Conservation (phyloP, 1,140 invertebrate genomes). For the Trichogramma pretiosum region DNA sequence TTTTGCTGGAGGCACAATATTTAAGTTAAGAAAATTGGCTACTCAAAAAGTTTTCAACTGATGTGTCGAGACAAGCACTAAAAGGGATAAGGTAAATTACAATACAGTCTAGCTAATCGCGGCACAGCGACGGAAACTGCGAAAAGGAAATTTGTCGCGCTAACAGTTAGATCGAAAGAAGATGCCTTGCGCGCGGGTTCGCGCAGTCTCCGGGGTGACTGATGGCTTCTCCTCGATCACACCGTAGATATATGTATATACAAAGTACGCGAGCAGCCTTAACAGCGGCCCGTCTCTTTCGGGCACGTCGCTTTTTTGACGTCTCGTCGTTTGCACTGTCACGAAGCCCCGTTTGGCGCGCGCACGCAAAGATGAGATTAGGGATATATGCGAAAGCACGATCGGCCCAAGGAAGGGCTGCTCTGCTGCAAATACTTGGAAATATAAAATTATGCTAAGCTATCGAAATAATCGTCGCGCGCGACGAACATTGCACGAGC, state of each 20-base stretch:
- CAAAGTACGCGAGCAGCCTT: too few relatives aligned
- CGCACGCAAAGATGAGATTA: slow-evolving; percentile 20
- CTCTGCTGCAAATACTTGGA: not conserved
- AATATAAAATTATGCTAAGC: slow-evolving; percentile 36
- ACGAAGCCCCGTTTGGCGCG: not conserved
- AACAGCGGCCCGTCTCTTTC: slow-evolving; percentile 1
- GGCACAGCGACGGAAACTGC: slow-evolving; percentile 24
- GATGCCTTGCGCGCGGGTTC: slow-evolving; percentile 32
- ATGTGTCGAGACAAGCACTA: slow-evolving; percentile 12
- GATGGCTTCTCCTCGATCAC: slow-evolving; percentile 41
- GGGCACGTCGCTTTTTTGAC: not conserved
- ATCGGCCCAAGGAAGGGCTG: slow-evolving; percentile 11
- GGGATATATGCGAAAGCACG: slow-evolving; percentile 40
- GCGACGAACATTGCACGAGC: not conserved
- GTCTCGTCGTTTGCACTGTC: not conserved
- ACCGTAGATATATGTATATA: too few relatives aligned
- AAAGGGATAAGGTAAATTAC: too few relatives aligned
- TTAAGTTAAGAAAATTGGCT: too few relatives aligned
- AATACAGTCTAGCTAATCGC: slow-evolving; percentile 27
- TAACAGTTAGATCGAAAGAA: too few relatives aligned
- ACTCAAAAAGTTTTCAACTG: slow-evolving; percentile 12
- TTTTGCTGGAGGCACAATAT: too few relatives aligned
- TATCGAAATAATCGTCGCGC: slow-evolving; percentile 13
- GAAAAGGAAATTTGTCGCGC: not conserved
- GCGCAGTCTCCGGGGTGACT: slow-evolving; percentile 34